A percentile compares a stretch with the other conserved stretches of the same genome.
phyloP scores from a whole-genome alignment of 2,113 vertebrate species.

The Forbesichthys agassizii region DNA sequence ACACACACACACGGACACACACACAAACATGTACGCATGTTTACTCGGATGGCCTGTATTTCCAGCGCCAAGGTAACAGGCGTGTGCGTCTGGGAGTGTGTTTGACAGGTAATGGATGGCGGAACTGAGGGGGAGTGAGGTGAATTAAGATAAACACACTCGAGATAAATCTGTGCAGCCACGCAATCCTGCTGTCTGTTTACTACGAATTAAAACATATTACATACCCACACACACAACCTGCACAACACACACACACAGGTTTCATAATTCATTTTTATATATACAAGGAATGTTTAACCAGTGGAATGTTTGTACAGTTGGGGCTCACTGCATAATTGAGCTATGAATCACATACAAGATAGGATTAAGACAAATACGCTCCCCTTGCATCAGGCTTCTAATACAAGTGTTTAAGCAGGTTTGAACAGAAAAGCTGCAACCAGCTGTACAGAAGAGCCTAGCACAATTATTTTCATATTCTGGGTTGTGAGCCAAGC shows the following conservation, averaged over 20 bases:
- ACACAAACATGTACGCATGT: slow-evolving; percentile 24
- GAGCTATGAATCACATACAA: slow-evolving; percentile 71
- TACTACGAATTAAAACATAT: slow-evolving; percentile 71
- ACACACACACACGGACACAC: slow-evolving; percentile 7
- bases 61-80: slow-evolving; percentile 39
- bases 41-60: not conserved
- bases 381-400: slow-evolving; percentile 59
- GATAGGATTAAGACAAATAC: slow-evolving; percentile 70
- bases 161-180: slow-evolving; percentile 63
- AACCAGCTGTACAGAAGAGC: slow-evolving; percentile 13
- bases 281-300: slow-evolving; percentile 53
- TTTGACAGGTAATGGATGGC: slow-evolving; percentile 63
- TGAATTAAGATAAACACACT: slow-evolving; percentile 75
- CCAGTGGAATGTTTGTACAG: slow-evolving; percentile 64
- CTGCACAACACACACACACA: slow-evolving; percentile 3
- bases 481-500: slow-evolving; percentile 25
- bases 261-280: slow-evolving; percentile 68
- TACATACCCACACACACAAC: slow-evolving; percentile 29
- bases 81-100: not conserved
- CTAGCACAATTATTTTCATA: not conserved
- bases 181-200: slow-evolving; percentile 54
- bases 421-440: slow-evolving; percentile 57
- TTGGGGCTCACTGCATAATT: slow-evolving; percentile 67
- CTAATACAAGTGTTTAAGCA: slow-evolving; percentile 63
- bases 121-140: slow-evolving; percentile 63